Conservation (phyloP, 2,888 invertebrate genomes). For the Alcis repandata region DNA sequence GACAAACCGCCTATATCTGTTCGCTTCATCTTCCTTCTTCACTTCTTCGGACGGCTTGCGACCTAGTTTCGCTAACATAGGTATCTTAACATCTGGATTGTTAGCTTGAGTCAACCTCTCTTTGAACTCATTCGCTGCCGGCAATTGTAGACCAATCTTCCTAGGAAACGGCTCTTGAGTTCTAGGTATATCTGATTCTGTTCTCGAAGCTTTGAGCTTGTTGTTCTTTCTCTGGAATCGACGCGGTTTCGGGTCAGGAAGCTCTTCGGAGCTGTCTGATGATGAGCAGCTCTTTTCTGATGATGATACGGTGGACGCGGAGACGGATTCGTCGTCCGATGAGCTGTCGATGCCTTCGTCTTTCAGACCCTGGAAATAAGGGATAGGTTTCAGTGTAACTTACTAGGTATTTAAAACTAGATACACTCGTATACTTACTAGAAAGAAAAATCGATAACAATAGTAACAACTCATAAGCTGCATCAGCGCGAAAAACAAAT, state of each 20-base stretch:
- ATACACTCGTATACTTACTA: no score
- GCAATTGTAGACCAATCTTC: conserved; percentile 43
- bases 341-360: conserved; percentile 86
- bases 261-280: conserved; percentile 79
- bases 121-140: conserved; percentile 64
- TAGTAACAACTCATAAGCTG: no score
- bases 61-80: conserved; percentile 73
- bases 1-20: conserved; percentile 64
- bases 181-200: conserved; percentile 77
- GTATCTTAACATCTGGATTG: conserved; percentile 70
- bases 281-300: conserved; percentile 83
- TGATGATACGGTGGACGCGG: conserved; percentile 78
- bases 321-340: conserved; percentile 80
- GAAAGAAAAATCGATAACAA: no score
- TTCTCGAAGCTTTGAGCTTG: conserved; percentile 77
- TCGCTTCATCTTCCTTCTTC: conserved; percentile 71
- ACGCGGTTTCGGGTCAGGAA: conserved; percentile 70
- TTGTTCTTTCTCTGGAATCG: conserved; percentile 78
- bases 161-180: conserved; percentile 61
- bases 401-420: no score
- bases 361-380: conserved; percentile 77
- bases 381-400: conserved; percentile 2
- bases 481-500: no score
- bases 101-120: conserved; percentile 71
- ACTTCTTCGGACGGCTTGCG: conserved; percentile 71